phyloP scores from a whole-genome alignment of 2,888 invertebrate genomes.

The Deroplatys truncata region DNA sequence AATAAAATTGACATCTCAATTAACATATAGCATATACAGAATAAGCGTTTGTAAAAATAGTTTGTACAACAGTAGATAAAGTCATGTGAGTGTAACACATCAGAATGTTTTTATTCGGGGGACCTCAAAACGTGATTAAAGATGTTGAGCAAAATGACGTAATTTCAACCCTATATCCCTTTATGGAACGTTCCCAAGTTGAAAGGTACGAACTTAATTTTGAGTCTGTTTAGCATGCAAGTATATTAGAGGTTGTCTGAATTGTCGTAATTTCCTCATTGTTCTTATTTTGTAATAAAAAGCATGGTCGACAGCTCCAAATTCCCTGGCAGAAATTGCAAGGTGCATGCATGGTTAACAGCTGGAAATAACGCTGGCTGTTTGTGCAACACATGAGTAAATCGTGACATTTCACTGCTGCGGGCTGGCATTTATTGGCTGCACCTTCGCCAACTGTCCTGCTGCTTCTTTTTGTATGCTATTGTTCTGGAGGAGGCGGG shows the following conservation, averaged over 20 bases:
- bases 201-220: no score
- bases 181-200: no score
- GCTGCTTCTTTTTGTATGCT: background rate
- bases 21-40: no score
- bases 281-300: background rate
- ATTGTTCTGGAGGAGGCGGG: background rate
- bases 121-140: no score
- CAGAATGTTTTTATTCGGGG: no score
- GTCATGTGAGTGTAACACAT: no score
- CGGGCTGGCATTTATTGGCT: background rate
- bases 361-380: background rate
- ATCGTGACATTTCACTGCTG: background rate
- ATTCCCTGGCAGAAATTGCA: background rate
- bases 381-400: background rate
- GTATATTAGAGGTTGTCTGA: background rate
- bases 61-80: no score
- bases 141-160: no score
- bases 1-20: no score
- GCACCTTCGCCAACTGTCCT: background rate
- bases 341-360: background rate
- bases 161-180: no score
- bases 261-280: background rate
- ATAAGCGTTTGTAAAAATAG: no score
- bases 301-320: background rate
- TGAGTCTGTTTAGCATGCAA: no score